Evolutionary conservation across 2,113 vertebrate species (phyloP).

Genomic region (Gambusia holbrooki): DNA sequence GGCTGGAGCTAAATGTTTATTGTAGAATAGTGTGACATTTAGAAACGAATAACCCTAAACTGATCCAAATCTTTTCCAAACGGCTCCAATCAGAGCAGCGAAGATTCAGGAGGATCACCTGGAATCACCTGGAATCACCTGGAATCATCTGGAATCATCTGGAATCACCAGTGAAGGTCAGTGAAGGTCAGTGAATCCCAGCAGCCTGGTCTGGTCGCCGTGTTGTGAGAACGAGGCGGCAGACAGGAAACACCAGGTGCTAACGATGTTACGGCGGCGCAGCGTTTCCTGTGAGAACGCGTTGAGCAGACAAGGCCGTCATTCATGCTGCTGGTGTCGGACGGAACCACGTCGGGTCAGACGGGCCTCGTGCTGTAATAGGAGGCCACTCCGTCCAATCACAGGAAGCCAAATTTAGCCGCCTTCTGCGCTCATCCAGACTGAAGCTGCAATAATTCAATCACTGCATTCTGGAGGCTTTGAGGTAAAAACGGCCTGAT

Average conservation of each 20-base stretch:
- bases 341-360: constrained; percentile 2
- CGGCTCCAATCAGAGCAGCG: too few relatives aligned
- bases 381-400: constrained; percentile 39
- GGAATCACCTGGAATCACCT: too few relatives aligned
- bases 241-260: neutral
- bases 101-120: too few relatives aligned
- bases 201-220: too few relatives aligned
- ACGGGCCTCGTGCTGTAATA: constrained; percentile 57
- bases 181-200: too few relatives aligned
- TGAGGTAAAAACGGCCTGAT: constrained; percentile 59
- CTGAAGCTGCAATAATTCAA: constrained; percentile 71
- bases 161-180: too few relatives aligned
- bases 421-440: constrained; percentile 45
- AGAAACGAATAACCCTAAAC: too few relatives aligned
- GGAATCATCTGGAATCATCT: too few relatives aligned
- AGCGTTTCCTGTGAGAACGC: constrained; percentile 39
- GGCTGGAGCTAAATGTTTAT: too few relatives aligned
- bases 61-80: too few relatives aligned
- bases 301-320: constrained; percentile 16
- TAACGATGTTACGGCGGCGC: constrained; percentile 4
- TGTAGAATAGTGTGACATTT: too few relatives aligned
- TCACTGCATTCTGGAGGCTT: constrained; percentile 50
- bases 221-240: neutral
- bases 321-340: constrained; percentile 29
- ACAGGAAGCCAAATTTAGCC: constrained; percentile 67